Conservation (phyloP, 2,797 vertebrate genomes). For the Acanthiza pusilla region DNA sequence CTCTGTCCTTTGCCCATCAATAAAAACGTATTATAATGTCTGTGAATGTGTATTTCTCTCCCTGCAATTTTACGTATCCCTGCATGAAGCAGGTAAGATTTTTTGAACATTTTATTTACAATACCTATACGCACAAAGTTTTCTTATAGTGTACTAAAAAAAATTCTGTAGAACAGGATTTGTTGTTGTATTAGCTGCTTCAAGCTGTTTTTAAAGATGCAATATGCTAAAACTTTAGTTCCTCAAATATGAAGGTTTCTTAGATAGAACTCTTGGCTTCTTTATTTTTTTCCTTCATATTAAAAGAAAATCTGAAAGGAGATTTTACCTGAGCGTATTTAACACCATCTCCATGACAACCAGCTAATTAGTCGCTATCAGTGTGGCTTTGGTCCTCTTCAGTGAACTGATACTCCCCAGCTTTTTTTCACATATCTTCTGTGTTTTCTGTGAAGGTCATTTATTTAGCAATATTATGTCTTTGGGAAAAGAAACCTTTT, state of each 20-base stretch:
- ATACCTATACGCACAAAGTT: not conserved
- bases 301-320: conserved; percentile 41
- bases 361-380: conserved; percentile 61
- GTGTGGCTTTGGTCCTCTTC: conserved; percentile 58
- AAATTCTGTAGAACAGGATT: not conserved
- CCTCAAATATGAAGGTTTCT: not conserved
- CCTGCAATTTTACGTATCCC: not conserved
- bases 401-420: conserved; percentile 28
- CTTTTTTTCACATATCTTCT: conserved; percentile 45
- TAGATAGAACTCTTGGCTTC: not conserved
- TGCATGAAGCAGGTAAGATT: not conserved
- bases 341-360: conserved; percentile 66
- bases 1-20: not conserved
- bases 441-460: conserved; percentile 41
- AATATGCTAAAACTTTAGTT: not conserved
- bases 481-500: not conserved
- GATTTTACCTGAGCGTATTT: conserved; percentile 59
- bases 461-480: not conserved
- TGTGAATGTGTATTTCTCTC: not conserved
- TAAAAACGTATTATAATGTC: not conserved
- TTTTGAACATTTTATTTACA: not conserved
- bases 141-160: not conserved
- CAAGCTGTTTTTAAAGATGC: not conserved
- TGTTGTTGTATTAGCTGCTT: not conserved
- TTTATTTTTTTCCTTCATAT: conserved; percentile 26